Percentiles rank a stretch among this genome's conserved stretches.
Evolutionary conservation across 1,140 invertebrate genomes (phyloP).

Genomic region (Phortica variegata): DNA sequence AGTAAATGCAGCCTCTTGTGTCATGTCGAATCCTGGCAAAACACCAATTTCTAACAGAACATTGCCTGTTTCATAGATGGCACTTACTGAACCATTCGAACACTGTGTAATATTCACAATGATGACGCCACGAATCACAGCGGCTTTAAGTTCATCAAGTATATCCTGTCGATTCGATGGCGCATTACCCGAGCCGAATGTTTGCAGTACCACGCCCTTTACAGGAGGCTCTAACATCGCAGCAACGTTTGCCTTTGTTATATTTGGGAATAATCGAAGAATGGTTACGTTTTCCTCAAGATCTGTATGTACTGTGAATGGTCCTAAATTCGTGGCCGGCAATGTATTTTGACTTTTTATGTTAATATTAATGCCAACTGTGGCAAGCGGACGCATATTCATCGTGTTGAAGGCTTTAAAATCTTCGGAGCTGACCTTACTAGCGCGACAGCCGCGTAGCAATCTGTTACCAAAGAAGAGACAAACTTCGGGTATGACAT

Average conservation of each 20-base stretch:
- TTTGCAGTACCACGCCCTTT: conserved; percentile 84
- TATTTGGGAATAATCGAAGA: conserved; percentile 86
- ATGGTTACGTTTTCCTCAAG: conserved; percentile 82
- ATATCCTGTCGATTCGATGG: conserved; percentile 79
- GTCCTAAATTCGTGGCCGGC: conserved; percentile 67
- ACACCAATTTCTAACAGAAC: conserved; percentile 68
- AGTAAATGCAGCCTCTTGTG: conserved; percentile 87
- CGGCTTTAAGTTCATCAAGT: conserved; percentile 70
- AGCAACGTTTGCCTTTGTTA: conserved; percentile 73
- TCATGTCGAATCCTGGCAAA: conserved; percentile 90
- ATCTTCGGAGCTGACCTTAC: conserved; percentile 77
- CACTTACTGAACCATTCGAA: conserved; percentile 68
- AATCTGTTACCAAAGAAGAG: conserved; percentile 87
- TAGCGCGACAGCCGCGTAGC: conserved; percentile 83
- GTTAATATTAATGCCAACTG: conserved; percentile 71
- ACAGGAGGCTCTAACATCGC: conserved; percentile 81
- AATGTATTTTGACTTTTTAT: conserved; percentile 79
- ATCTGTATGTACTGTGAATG: conserved; percentile 71
- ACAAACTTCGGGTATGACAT: conserved; percentile 89
- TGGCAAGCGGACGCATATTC: conserved; percentile 77
- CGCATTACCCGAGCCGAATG: conserved; percentile 90
- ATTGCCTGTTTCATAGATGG: conserved; percentile 77
- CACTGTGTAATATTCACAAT: conserved; percentile 94
- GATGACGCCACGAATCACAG: conserved; percentile 77
- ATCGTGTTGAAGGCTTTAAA: conserved; percentile 90